Base-by-base conservation (phyloP, 1,140 invertebrate species). In the Amyelois transitella region DNA sequence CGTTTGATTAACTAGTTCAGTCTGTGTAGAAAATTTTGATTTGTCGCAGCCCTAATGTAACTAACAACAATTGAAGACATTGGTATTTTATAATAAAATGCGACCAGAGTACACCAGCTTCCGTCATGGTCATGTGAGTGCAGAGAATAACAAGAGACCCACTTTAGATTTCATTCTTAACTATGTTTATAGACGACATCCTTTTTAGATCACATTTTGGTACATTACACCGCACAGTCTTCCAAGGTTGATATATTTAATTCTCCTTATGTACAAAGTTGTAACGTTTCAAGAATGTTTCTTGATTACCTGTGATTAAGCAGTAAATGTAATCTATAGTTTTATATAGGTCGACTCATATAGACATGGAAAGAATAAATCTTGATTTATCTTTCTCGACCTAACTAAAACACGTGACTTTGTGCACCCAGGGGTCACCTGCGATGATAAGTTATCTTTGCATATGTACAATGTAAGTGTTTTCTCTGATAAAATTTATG, bases 161-260 rank as follows among this genome's bases (percentile, higher is more conserved):
- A 45, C 38, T 52, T 45, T 6, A 55, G 51, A 51, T 43, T 44
- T 43, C 21, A 60, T 32, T 60, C 20, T 25, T 43, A 49, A 60
- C 44, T 52, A 49, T 20, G 43, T 22, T 51, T 43, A 52, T 52
- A 51, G 50, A 45, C 43, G 50, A 58, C 55, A 52, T 58, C 55
- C 55, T 58, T 48, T 52, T 52, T 52, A 58, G 32, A 38, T 38
- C n/a, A n/a, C n/a, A 1, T 38, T 14, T 38, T 2, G 32, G 32
- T 38, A 14, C 32, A 38, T 38, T 38, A 14, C 12, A 38, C 17
- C 1, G n/a, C n/a, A 5, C 17, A 14, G 17, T 12, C 17, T 38
- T 14, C 32, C 17, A 38, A 32, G 32, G n/a, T 12, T 14, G n/a
- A 14, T 38, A 38, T n/a, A 14, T 38, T 14, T 1, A 24, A 24